Conservation (phyloP, 1,140 invertebrate species). For the Temnothorax longispinosus region DNA sequence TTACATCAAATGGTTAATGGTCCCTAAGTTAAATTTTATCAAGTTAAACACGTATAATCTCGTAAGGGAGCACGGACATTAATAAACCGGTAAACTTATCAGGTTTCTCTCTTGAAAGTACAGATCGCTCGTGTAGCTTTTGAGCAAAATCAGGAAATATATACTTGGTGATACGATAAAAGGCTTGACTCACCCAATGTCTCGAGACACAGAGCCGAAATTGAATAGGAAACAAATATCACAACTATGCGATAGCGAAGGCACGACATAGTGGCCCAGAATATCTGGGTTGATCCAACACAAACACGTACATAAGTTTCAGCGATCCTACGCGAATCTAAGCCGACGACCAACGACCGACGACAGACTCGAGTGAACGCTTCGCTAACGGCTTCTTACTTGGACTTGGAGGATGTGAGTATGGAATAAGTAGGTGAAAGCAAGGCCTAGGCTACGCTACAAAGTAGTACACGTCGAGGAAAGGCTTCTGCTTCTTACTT, state of each 20-base stretch:
- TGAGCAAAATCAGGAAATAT: neutral
- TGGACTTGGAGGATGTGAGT: slow-evolving; percentile 34
- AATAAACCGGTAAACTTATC: neutral
- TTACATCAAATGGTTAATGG: neutral
- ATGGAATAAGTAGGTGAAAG: slow-evolving; percentile 69
- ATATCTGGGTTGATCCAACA: slow-evolving; percentile 17
- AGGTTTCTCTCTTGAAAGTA: neutral
- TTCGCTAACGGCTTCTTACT: slow-evolving; percentile 32
- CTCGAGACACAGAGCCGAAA: slow-evolving; percentile 9
- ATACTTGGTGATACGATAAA: neutral
- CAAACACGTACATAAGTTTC: slow-evolving; percentile 29
- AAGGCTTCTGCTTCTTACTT: slow-evolving; percentile 1
- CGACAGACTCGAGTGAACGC: slow-evolving; percentile 49
- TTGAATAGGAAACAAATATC: slow-evolving; percentile 11
- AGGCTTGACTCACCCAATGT: slow-evolving; percentile 49
- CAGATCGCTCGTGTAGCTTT: neutral
- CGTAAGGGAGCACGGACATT: too few species aligned
- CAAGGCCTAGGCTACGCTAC: slow-evolving; percentile 68
- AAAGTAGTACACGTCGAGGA: slow-evolving; percentile 14
- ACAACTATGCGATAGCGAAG: slow-evolving; percentile 20
- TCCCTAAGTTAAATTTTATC: neutral
- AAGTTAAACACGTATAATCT: neutral
- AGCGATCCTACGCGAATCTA: slow-evolving; percentile 44
- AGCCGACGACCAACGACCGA: slow-evolving; percentile 6
- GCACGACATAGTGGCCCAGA: slow-evolving; percentile 68